Conservation (phyloP, 2,797 vertebrate species). For the Capromys pilorides region DNA sequence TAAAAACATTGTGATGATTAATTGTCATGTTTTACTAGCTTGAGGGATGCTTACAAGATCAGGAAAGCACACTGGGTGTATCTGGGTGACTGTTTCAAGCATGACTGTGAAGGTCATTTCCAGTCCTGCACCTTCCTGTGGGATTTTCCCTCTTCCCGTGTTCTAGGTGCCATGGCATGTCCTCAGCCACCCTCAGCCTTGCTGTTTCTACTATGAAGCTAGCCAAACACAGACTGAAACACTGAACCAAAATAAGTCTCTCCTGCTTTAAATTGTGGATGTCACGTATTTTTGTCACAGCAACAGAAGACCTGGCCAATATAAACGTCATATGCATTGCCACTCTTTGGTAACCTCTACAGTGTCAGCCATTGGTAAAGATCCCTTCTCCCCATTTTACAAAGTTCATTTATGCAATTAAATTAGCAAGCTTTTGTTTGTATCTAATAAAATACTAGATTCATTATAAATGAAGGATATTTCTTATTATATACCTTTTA, state of each 20-base stretch:
- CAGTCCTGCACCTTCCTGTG: background rate
- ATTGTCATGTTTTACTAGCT: background rate
- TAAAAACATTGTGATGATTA: background rate
- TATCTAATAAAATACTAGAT: background rate
- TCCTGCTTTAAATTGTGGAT: background rate
- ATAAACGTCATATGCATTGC: background rate
- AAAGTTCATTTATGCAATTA: constrained; percentile 25
- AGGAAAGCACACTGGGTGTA: background rate
- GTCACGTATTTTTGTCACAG: background rate
- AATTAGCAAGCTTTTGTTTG: background rate
- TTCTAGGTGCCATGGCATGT: no score
- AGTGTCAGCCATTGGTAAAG: background rate
- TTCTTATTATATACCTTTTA: background rate
- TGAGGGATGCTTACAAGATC: background rate
- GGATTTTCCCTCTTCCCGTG: background rate
- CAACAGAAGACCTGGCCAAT: background rate
- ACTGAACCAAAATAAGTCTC: background rate
- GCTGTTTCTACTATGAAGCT: background rate
- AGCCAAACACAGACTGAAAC: background rate
- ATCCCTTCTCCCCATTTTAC: background rate
- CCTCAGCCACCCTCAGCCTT: background rate
- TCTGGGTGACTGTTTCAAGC: no score
- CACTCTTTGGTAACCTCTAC: background rate
- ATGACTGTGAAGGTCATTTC: background rate
- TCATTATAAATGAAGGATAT: background rate